Evolutionary conservation across 2,888 invertebrate species (phyloP), one percentile per base, ranked within the genome.

Genomic region (Netelia virgata): DNA sequence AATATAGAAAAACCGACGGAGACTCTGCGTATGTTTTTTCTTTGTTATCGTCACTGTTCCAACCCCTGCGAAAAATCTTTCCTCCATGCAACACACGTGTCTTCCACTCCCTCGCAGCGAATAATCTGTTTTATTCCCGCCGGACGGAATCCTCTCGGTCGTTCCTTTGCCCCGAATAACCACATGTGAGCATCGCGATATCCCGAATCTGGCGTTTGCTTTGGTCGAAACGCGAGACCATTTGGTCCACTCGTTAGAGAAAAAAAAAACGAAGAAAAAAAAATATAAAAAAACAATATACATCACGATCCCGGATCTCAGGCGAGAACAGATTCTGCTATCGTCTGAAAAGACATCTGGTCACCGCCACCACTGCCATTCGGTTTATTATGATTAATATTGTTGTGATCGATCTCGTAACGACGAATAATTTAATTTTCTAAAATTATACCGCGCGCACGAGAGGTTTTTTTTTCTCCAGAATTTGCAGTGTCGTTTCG

Each of bases 1-100:
- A 86, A 87, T 78, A 86, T 87, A 87, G 88, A 90, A 87, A 55
- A 47, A 43, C 23, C 50, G 16, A 72, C 18, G 9, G 9, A 59
- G 10, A 68, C 36, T 36, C 36, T 53, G 16, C n/a, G 16, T 18
- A 23, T 18, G 16, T 20, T 57, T 75, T 28, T 73, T 73, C 78
- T 78, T 36, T n/a, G 57, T 59, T 20, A 64, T 50, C 66, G 43
- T 18, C 47, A 63, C 59, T 18, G 50, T 28, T 11, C 11, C 43
- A 18, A 59, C 28, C 41, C 16, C 43, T 43, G 14, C 5, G 8
- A 14, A 47, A 50, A 61, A 63, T 63, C 18, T 75, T 63, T 50
- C n/a, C 47, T 28, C 57, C 63, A 66, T 36, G 36, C 0, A 36
- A 36, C 36, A 47, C 70, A 47, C 70, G 75, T 74, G 18, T 75